phyloP scores from a whole-genome alignment of 2,888 invertebrate genomes.

The Plagiodera versicolora region DNA sequence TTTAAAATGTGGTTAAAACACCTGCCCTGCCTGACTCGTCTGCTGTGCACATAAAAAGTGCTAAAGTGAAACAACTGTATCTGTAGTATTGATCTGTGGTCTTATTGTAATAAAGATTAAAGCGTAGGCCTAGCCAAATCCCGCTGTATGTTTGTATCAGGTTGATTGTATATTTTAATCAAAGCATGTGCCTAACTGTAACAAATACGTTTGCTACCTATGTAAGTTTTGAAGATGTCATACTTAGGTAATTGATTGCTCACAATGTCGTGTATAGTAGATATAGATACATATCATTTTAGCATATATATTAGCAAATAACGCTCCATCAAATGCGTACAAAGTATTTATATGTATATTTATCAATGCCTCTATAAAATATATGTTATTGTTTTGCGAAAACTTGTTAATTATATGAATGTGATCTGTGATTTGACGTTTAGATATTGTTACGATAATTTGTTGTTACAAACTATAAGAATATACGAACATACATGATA shows the following conservation, averaged over 20 bases:
- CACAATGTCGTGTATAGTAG: neutral
- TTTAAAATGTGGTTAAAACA: no score
- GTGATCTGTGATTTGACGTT: neutral
- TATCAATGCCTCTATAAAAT: neutral
- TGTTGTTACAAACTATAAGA: neutral
- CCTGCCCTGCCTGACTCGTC: no score
- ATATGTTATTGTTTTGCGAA: neutral
- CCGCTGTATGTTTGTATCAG: neutral
- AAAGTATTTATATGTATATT: no score
- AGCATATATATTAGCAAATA: neutral
- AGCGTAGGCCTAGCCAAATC: neutral
- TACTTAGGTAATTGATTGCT: neutral
- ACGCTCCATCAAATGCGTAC: neutral
- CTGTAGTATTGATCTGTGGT: no score
- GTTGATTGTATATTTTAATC: neutral
- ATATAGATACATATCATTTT: neutral
- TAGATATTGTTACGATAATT: neutral
- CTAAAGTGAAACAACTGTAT: no score
- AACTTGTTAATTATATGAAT: neutral
- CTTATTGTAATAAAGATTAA: neutral
- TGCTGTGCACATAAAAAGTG: no score
- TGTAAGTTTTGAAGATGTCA: neutral
- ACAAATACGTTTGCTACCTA: neutral
- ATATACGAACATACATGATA: no score
- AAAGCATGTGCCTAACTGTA: conserved; percentile 1